These are phyloP conservation scores for Macrotis lagotis DNA, from an alignment of 2,113 vertebrate genomes.

Conservation along the genomic window DNA sequence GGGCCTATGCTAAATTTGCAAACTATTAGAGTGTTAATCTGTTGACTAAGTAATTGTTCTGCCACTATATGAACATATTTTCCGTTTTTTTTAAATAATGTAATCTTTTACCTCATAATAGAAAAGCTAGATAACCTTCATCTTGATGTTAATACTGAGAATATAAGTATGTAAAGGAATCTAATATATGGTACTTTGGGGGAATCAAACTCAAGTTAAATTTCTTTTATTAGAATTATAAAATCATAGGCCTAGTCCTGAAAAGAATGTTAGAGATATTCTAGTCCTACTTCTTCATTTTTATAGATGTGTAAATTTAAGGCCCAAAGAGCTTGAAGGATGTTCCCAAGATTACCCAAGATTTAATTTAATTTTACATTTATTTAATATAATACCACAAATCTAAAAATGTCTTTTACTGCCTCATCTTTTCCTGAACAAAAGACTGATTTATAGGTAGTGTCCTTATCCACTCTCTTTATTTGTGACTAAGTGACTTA, in stretches of 20 bases:
- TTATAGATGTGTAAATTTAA: background rate
- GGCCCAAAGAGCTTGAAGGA: background rate
- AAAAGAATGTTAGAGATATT: background rate
- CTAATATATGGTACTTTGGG: background rate
- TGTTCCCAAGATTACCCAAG: background rate
- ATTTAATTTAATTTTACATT: background rate
- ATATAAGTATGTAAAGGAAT: background rate
- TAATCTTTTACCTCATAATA: rapidly evolving
- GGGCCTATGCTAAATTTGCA: rapidly evolving
- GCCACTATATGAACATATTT: background rate
- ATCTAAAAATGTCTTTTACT: background rate
- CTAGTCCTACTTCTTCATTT: background rate
- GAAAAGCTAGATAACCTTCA: background rate
- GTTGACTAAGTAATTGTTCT: background rate
- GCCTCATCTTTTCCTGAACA: background rate
- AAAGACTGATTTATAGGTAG: background rate
- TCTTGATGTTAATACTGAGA: background rate
- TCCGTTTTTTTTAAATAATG: background rate
- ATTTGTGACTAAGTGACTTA: background rate
- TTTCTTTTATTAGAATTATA: background rate
- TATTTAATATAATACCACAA: too few species aligned
- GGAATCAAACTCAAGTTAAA: background rate
- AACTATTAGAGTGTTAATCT: rapidly evolving
- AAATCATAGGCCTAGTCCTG: background rate
- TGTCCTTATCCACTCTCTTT: background rate